Evolutionary conservation across 2,113 vertebrate genomes (phyloP).

Genomic region (Lepus timidus): DNA sequence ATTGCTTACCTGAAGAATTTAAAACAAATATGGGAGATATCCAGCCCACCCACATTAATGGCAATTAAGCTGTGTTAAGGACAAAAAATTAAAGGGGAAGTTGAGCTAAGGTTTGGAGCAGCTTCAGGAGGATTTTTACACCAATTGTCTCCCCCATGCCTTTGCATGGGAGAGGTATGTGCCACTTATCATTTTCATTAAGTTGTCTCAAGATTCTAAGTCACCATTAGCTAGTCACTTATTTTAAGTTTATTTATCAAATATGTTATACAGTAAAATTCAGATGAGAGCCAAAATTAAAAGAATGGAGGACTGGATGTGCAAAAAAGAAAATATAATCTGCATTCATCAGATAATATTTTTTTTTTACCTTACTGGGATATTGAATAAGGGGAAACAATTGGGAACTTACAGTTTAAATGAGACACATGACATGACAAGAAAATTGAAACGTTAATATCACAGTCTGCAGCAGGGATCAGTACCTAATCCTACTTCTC

Average conservation of each 20-base stretch:
- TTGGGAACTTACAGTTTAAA: not conserved
- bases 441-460: not conserved
- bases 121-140: not conserved
- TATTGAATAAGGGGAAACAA: not conserved
- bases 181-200: not conserved
- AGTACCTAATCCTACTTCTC: not conserved
- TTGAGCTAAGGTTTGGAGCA: not conserved
- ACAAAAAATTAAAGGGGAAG: not conserved
- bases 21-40: not conserved
- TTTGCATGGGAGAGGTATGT: not conserved
- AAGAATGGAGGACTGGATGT: not conserved
- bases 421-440: rapidly evolving
- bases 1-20: not conserved
- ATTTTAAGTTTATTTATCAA: not conserved
- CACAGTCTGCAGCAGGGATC: not conserved
- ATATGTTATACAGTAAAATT: not conserved
- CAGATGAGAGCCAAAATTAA: not conserved
- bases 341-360: not conserved
- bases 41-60: not conserved
- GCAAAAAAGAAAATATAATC: not conserved
- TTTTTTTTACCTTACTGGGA: not conserved
- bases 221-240: not conserved
- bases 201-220: not conserved
- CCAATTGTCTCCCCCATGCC: not conserved
- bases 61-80: not conserved